These are phyloP conservation scores for Ciconia stormi DNA, from an alignment of 2,113 vertebrate species.

Conservation along the genomic window DNA sequence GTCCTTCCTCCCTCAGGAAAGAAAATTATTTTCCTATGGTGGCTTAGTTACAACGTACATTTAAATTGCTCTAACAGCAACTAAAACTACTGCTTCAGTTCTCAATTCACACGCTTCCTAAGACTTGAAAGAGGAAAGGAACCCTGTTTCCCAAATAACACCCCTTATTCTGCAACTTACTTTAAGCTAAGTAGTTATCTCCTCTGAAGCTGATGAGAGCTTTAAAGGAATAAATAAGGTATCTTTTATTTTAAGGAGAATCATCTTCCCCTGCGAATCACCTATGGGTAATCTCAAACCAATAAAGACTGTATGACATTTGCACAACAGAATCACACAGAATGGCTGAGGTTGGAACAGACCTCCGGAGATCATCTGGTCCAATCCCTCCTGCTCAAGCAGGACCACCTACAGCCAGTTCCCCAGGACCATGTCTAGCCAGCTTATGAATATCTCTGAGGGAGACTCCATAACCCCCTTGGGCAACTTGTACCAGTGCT, in stretches of 20 bases:
- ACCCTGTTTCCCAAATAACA: neutral
- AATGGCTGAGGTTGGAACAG: neutral
- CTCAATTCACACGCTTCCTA: neutral
- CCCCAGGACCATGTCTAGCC: accelerated
- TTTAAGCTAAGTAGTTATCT: neutral
- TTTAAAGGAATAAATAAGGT: neutral
- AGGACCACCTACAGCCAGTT: neutral
- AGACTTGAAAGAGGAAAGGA: neutral
- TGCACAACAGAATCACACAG: neutral
- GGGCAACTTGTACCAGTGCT: neutral
- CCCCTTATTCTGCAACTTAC: neutral
- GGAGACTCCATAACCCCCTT: neutral
- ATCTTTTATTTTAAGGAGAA: neutral
- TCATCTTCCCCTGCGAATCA: neutral
- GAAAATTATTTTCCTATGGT: neutral
- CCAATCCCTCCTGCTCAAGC: neutral
- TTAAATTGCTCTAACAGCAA: neutral
- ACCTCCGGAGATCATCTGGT: neutral
- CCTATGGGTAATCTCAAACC: neutral
- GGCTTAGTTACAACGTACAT: neutral
- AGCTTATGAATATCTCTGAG: neutral
- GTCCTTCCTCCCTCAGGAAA: neutral
- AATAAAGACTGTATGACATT: neutral
- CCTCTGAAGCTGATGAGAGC: neutral
- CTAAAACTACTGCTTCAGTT: neutral